phyloP scores from a whole-genome alignment of 2,888 invertebrate genomes.

The Ellobium chinense region DNA sequence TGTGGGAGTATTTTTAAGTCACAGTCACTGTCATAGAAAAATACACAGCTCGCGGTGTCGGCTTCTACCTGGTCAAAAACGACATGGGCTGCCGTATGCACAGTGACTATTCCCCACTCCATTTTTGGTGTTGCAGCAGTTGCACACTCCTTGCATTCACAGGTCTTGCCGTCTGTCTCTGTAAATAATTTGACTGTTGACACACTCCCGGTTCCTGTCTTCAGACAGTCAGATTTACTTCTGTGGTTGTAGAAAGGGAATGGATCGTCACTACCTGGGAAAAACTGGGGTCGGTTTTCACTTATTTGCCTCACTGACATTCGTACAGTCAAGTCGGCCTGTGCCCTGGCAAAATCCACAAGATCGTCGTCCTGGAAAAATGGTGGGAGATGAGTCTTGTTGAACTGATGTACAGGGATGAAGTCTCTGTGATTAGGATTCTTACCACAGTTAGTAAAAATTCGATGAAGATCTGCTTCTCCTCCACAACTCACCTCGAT shows the following conservation, averaged over 20 bases:
- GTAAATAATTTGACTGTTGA: no score
- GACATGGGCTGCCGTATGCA: no score
- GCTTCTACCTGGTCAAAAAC: no score
- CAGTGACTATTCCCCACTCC: no score
- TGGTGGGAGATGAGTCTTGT: not conserved
- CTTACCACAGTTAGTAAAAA: not conserved
- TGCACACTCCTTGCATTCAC: no score
- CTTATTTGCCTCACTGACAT: not conserved
- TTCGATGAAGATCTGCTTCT: not conserved
- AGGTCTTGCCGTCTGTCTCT: no score
- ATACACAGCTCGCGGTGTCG: no score
- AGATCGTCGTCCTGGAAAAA: not conserved
- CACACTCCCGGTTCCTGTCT: not conserved
- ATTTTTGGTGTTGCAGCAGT: no score
- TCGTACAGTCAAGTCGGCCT: not conserved
- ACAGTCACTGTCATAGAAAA: no score
- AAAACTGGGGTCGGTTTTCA: not conserved
- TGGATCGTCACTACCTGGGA: not conserved
- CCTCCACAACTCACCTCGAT: not conserved
- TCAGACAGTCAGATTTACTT: no score
- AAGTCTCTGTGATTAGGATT: constrained; percentile 3
- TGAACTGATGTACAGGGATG: constrained; percentile 8
- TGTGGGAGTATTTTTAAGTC: no score
- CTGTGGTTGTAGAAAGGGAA: not conserved
- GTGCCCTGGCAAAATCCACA: not conserved